Conservation (phyloP, 2,113 vertebrate species). For the Antechinus flavipes region DNA sequence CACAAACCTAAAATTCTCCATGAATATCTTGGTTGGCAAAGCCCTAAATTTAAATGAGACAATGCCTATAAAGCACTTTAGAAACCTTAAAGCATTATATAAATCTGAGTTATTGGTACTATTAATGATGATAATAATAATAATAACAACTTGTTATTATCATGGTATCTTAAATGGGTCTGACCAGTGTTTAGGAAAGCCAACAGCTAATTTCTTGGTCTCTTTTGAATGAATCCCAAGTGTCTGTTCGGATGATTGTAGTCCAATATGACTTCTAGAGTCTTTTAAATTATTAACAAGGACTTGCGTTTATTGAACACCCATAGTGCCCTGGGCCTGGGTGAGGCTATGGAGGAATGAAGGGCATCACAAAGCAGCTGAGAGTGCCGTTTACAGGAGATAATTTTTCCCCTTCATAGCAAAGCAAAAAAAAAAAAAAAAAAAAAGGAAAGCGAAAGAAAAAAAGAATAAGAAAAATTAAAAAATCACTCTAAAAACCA, state of each 20-base stretch:
- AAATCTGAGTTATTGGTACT: background rate
- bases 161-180: background rate
- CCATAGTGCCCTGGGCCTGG: background rate
- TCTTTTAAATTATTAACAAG: conserved; percentile 5
- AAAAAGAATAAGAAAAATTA: background rate
- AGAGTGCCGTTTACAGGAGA: background rate
- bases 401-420: too few species aligned
- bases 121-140: background rate
- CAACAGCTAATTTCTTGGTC: background rate
- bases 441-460: too few species aligned
- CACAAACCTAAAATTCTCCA: background rate
- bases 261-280: conserved; percentile 28
- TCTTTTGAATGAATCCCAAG: background rate
- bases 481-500: background rate
- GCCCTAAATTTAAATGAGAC: conserved; percentile 16
- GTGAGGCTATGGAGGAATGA: background rate
- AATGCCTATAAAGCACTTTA: background rate
- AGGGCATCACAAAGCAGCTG: background rate
- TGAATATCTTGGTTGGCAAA: conserved; percentile 16
- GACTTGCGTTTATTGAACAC: background rate
- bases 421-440: background rate
- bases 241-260: background rate
- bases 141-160: background rate
- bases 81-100: background rate
- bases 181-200: background rate